Base-by-base conservation (phyloP, 2,888 invertebrate genomes). In the Conus canariensis region DNA sequence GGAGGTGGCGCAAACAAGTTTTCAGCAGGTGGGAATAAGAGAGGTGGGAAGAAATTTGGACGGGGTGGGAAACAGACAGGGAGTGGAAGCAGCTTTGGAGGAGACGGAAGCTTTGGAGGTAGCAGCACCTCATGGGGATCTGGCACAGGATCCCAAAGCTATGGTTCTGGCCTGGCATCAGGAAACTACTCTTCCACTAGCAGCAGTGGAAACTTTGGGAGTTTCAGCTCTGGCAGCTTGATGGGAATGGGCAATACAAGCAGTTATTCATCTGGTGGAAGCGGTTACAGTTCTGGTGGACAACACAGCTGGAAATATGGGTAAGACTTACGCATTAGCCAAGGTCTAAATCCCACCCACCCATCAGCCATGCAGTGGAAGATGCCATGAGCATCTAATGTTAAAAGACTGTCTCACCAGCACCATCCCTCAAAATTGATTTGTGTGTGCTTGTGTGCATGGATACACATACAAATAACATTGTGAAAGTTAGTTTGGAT, bases 81-180 rank as follows among this genome's bases (percentile, higher is more conserved):
- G 30, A 60, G 45, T 64, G 83, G 85, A 58, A 60, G 82, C 82
- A 82, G 22, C 82, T 88, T 82, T 74, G 80, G 88, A 64, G 82
- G 82, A 30, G 82, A 82, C 2, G 74, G 45, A 16, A 60, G 45
- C 45, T 45, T 22, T 25, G 88, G 80, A 45, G 60, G 82, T 1
- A 87, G n/a, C 67, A 56, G 58, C 22, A 30, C 64, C n/a, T 22
- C 45, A 22, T 70, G 87, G 70, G 74, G 87, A n/a, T 14, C 87
- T n/a, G 45, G 70, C 82, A 83, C 82, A 16, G 22, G 9, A 58
- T 7, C 82, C 19, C 56, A 83, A 22, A 58, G 19, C 58, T 83
- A 58, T 83, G 19, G 60, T 16, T 19, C 74, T 6, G 59, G 12
- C n/a, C 14, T n/a, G 9, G 25, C 30, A 12, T 25, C 77, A 25